Evolutionary conservation across 2,113 vertebrate genomes (phyloP).

Genomic region (Sialia sialis): DNA sequence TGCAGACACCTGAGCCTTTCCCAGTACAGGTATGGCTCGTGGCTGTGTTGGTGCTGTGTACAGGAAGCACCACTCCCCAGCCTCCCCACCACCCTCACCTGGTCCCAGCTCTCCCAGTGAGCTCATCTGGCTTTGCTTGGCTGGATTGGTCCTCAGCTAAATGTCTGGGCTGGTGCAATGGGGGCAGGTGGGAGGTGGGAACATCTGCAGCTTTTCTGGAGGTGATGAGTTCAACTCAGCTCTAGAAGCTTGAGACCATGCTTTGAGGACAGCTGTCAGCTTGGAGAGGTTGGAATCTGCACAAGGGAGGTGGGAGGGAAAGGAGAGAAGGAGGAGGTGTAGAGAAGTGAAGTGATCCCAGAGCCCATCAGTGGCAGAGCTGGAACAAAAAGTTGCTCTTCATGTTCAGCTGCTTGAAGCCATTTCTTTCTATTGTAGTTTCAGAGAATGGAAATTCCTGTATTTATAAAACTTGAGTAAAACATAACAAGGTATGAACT

Average conservation of each 20-base stretch:
- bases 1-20: background rate
- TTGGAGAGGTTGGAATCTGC: background rate
- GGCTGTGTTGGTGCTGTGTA: background rate
- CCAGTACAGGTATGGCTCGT: fast-evolving
- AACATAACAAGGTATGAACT: background rate
- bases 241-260: background rate
- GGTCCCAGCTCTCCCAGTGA: background rate
- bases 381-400: background rate
- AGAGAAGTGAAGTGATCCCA: background rate
- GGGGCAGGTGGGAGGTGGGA: background rate
- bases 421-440: background rate
- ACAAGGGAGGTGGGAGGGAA: background rate
- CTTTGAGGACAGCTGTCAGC: background rate
- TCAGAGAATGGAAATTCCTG: background rate
- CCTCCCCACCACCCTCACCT: background rate
- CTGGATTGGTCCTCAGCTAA: background rate
- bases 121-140: background rate
- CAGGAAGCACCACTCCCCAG: background rate
- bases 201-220: background rate
- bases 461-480: background rate
- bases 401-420: background rate
- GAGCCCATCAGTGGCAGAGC: background rate
- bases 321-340: background rate
- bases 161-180: background rate
- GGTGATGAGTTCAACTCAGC: background rate